phyloP scores from a whole-genome alignment of 2,113 vertebrate genomes.

The Loxodonta africana region DNA sequence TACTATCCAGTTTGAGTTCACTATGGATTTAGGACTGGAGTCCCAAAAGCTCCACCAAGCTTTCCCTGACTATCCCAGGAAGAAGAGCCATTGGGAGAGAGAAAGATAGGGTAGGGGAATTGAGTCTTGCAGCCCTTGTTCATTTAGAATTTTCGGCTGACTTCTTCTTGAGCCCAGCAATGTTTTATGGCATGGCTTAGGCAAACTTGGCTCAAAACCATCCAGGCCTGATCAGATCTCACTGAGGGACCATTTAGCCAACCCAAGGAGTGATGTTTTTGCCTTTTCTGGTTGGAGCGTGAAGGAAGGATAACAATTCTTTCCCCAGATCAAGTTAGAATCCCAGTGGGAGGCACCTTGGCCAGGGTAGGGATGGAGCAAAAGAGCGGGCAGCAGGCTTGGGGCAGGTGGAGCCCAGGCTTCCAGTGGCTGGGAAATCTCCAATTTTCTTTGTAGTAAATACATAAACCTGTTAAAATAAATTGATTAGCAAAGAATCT shows the following conservation, averaged over 20 bases:
- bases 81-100: background rate
- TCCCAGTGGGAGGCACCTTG: background rate
- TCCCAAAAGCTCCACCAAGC: background rate
- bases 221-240: background rate
- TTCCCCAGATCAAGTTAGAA: background rate
- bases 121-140: background rate
- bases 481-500: conserved; percentile 85
- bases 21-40: background rate
- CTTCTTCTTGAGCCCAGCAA: background rate
- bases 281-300: background rate
- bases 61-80: background rate
- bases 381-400: background rate
- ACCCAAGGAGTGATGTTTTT: background rate
- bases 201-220: background rate
- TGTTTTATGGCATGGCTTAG: background rate
- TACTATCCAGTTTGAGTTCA: background rate
- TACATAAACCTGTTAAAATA: conserved; percentile 80
- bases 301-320: background rate
- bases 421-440: conserved; percentile 59
- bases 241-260: background rate
- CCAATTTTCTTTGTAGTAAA: conserved; percentile 75
- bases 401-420: background rate
- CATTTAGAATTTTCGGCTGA: background rate
- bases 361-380: background rate
- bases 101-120: background rate